A percentile compares a stretch with the other conserved stretches of the same genome.
Conservation (phyloP, 2,797 vertebrate species). For the Diplodus sargus region DNA sequence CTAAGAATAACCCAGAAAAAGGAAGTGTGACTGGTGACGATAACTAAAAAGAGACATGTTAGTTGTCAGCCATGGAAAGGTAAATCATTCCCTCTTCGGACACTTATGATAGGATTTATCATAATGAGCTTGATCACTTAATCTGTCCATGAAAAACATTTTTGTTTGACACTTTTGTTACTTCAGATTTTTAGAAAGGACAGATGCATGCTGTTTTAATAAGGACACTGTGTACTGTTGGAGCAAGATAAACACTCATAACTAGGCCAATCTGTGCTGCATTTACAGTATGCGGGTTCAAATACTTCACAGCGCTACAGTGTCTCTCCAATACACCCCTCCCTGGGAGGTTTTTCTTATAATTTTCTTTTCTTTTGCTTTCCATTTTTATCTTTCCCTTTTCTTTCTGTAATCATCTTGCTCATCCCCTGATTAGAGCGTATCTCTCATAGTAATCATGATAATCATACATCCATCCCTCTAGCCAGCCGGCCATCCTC, state of each 20-base stretch:
- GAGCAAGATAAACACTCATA: conserved; percentile 59
- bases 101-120: neutral
- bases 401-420: conserved; percentile 31
- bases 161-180: conserved; percentile 6
- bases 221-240: conserved; percentile 64
- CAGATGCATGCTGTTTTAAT: conserved; percentile 42
- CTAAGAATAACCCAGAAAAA: neutral
- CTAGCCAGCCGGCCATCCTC: neutral
- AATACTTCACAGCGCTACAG: conserved; percentile 37
- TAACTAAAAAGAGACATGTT: conserved; percentile 6
- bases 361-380: neutral
- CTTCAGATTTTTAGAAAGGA: conserved; percentile 31
- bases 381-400: conserved; percentile 20
- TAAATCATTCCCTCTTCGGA: neutral
- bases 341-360: conserved; percentile 30
- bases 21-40: conserved; percentile 4
- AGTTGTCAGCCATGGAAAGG: neutral
- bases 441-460: conserved; percentile 30
- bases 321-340: conserved; percentile 17
- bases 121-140: neutral
- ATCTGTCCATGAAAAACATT: neutral
- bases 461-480: conserved; percentile 28
- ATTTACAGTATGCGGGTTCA: conserved; percentile 64
- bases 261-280: conserved; percentile 70
- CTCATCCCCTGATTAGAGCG: conserved; percentile 33